Evolutionary conservation across 2,888 invertebrate genomes (phyloP).

Genomic region (Diplolepis rosae): DNA sequence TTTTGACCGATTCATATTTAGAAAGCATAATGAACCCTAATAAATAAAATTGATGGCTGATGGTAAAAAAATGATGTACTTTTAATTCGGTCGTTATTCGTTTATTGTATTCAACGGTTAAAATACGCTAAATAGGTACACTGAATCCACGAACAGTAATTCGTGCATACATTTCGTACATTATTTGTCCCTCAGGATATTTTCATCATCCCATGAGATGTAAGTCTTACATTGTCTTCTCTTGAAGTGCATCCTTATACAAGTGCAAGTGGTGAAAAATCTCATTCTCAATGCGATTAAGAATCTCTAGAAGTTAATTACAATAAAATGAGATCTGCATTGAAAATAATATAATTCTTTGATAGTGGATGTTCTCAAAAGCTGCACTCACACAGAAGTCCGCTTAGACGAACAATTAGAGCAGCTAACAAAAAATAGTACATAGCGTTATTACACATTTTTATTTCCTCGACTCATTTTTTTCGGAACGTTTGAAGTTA

Average conservation of each 20-base stretch:
- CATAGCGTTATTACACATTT: not conserved
- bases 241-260: slow-evolving; percentile 20
- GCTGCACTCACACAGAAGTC: not conserved
- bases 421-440: not conserved
- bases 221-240: slow-evolving; percentile 4
- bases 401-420: not conserved
- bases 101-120: slow-evolving; percentile 63
- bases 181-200: slow-evolving; percentile 34
- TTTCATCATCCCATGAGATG: slow-evolving; percentile 11
- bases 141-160: slow-evolving; percentile 57
- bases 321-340: not conserved
- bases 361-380: not conserved
- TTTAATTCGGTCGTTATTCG: slow-evolving; percentile 48
- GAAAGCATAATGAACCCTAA: too few relatives aligned
- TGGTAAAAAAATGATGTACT: not conserved
- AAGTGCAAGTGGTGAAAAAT: slow-evolving; percentile 5
- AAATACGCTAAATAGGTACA: slow-evolving; percentile 57
- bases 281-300: not conserved
- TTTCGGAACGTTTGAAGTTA: not conserved
- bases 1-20: too few relatives aligned
- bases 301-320: not conserved
- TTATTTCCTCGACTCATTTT: not conserved
- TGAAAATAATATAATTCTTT: too few relatives aligned
- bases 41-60: too few relatives aligned
- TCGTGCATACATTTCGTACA: slow-evolving; percentile 47